Conservation (phyloP, 2,888 invertebrate genomes). For the Eristalinus aeneus region DNA sequence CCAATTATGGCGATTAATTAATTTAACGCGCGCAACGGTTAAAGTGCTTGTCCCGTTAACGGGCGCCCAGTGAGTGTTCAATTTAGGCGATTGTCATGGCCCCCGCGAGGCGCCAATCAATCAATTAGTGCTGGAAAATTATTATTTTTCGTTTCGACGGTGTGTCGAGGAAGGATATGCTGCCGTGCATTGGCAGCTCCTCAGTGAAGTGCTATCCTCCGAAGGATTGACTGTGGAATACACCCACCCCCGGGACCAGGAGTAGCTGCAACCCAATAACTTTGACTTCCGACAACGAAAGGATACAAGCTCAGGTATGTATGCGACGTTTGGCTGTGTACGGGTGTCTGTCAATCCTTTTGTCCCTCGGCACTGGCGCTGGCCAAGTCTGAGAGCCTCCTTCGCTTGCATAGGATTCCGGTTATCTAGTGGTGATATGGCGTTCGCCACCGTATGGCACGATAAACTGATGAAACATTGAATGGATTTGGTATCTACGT, state of each 20-base stretch:
- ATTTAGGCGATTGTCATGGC: constrained; percentile 13
- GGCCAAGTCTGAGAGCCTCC: neutral
- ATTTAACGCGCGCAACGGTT: constrained; percentile 29
- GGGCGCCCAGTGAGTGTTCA: constrained; percentile 17
- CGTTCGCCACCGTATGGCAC: constrained; percentile 2
- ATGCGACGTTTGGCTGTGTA: neutral
- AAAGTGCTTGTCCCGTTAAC: neutral
- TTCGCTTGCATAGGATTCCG: neutral
- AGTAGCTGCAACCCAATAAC: neutral
- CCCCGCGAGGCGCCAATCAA: constrained; percentile 45
- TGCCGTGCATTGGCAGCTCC: neutral
- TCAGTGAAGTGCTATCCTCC: constrained; percentile 36
- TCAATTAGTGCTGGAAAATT: constrained; percentile 37
- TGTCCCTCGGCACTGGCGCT: neutral
- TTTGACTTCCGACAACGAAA: neutral
- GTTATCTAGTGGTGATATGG: neutral
- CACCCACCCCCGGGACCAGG: neutral
- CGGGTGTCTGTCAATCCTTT: neutral
- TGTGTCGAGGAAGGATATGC: neutral
- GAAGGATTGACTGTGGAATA: constrained; percentile 28
- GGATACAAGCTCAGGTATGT: constrained; percentile 20
- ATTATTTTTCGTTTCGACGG: neutral
- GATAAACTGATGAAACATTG: constrained; percentile 1
- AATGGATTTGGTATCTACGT: constrained; percentile 5
- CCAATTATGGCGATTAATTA: constrained; percentile 43